Base-by-base conservation (phyloP, 2,888 invertebrate species). In the Zonitis immaculata region DNA sequence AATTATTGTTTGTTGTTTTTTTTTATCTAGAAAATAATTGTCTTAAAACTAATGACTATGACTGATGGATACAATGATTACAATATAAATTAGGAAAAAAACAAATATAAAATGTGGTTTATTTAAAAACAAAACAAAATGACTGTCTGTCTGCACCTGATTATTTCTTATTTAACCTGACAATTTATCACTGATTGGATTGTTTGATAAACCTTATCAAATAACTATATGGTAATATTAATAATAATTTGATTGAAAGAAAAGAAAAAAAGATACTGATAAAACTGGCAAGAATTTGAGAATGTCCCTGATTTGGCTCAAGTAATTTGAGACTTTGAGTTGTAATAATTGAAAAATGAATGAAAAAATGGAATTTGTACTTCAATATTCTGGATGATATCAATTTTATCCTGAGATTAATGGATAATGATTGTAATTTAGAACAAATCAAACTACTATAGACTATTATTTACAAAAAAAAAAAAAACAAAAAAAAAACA, bases 11-110 rank as follows among this genome's bases (percentile, higher is more conserved):
- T 32, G 12, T 32, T 32, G 6, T 16, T 8, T 3, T 18, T 1
- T 16, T 35, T 18, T 30, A 35, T 7, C 1, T 16, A 35, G 8
- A 35, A 35, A 30, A 6, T 14, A 32, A 16, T 14, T 8, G 8
- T 49, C 56, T 56, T 62, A 59, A 63, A 56, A 44, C 66, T 67
- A 67, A 62, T 67, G 67, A 67, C 67, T 67, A 62, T 67, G 67
- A 67, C 67, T 67, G 64, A 61, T 60, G 57, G 51, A 52, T 47
- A 52, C 45, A 44, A 53, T 57, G 57, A 54, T 47, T 39, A 22
- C 47, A 50, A 55, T 54, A 54, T 47, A 43, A 43, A 49, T 25
- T 49, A 46, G 25, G 7, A 22, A 20, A 20, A 35, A 12, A 18
- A 12, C 25, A 26, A 20, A 6, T 16, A 50, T 47, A 49, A 46